A percentile compares a stretch with the other conserved stretches of the same genome.
phyloP scores from a whole-genome alignment of 2,113 vertebrate genomes.

The Lutjanus erythropterus region DNA sequence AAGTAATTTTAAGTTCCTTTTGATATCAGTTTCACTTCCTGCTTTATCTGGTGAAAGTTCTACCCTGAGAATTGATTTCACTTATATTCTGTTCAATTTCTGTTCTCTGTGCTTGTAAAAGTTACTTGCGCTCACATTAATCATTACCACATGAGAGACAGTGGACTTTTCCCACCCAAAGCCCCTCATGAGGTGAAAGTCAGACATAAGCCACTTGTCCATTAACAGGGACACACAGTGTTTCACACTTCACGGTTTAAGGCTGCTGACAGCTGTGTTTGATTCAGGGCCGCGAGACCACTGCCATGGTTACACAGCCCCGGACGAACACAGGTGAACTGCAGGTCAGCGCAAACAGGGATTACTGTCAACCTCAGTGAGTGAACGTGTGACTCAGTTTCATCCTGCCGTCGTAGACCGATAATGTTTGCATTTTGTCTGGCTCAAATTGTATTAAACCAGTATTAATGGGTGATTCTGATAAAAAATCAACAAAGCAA shows the following conservation, averaged over 20 bases:
- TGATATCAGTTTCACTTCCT: too few species aligned
- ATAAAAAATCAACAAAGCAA: neutral
- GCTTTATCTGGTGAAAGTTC: too few species aligned
- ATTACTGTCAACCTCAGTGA: constrained; percentile 1
- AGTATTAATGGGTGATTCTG: neutral
- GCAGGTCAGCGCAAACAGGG: neutral
- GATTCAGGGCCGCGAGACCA: neutral
- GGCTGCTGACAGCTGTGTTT: neutral
- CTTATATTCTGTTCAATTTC: too few species aligned
- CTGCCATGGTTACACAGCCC: neutral
- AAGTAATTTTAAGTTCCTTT: neutral
- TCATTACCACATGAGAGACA: constrained; percentile 14
- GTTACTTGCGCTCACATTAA: constrained; percentile 8
- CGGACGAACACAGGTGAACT: constrained; percentile 3
- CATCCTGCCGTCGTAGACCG: neutral
- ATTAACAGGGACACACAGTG: neutral
- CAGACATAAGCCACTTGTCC: neutral
- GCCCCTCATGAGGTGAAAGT: neutral
- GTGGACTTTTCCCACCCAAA: constrained; percentile 7
- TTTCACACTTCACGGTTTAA: neutral
- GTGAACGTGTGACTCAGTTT: neutral
- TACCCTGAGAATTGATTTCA: neutral
- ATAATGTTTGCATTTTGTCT: neutral
- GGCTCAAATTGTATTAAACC: neutral
- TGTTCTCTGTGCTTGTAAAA: neutral